Evolutionary conservation across 2,113 vertebrate genomes (phyloP), one percentile per base, ranked within the genome.

Genomic region (Takifugu bimaculatus): DNA sequence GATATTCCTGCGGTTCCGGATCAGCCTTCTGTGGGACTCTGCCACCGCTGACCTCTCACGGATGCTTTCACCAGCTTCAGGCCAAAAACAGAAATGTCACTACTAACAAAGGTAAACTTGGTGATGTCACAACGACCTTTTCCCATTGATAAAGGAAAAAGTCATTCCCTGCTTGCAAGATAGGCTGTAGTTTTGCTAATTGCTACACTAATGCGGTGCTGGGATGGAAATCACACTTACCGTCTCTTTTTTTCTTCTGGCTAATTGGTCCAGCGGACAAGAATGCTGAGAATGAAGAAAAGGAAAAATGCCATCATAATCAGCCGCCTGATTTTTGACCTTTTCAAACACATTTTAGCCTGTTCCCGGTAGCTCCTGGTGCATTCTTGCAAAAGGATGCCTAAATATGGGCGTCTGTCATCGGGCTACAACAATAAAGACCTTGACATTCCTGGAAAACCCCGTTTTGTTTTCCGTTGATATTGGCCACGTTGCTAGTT

Each of bases 1-100:
- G 84, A 92, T 87, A 80, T 92, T 92, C 72, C 92, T 89, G 60
- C 90, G 86, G 73, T 88, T 86, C 12, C 92, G 89, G 50, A 79
- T 72, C 54, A 91, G 79, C 65, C 57, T 89, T 62, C 82, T 85
- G 45, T 86, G 55, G 1, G 13, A 39, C 4, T 68, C 77, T 3
- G 63, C 75, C 4, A 66, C 57, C 0, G 50, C 53, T 0, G 79
- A 56, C 5, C 11, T 79, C 50, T 86, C 80, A 20, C 68, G 65
- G 62, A 68, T 59, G 53, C 71, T 78, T 13, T 77, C 81, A 20
- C 75, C 83, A 0, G 6, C 85, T 48, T 48, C 1, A 48, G n/a
- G 13, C 13, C 7, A 29, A 51, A 15, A 53, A n/a, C 11, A 43
- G 0, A 60, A n/a, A 50, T 13, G 44, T 13, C 14, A 48, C 0